Evolutionary conservation across 2,113 vertebrate species (phyloP).

Genomic region (Lynx canadensis): DNA sequence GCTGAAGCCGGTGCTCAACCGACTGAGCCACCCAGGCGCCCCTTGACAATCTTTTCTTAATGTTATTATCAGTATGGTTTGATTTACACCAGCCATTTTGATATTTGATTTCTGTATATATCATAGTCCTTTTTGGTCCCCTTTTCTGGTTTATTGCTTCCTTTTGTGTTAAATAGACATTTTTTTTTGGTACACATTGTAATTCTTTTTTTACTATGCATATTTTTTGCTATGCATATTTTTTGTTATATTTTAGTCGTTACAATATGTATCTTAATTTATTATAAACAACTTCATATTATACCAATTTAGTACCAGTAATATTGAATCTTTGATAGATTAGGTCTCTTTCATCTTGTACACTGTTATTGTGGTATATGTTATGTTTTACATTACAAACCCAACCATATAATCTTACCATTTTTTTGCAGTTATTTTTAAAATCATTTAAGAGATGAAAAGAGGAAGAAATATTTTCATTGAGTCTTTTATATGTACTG

Average conservation of each 20-base stretch:
- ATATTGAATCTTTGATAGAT: neutral
- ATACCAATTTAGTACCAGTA: neutral
- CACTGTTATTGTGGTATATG: neutral
- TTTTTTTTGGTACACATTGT: neutral
- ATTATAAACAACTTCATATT: neutral
- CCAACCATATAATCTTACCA: neutral
- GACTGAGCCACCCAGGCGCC: too few relatives aligned
- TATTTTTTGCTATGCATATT: neutral
- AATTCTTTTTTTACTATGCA: neutral
- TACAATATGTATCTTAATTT: neutral
- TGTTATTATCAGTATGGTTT: neutral
- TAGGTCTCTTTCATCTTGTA: neutral
- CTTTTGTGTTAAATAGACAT: neutral
- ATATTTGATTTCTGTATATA: neutral
- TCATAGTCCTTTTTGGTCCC: neutral
- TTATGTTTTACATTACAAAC: neutral
- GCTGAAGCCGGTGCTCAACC: too few relatives aligned
- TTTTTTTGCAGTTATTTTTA: slow-evolving; percentile 20
- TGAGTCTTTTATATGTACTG: neutral
- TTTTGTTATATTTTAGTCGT: neutral
- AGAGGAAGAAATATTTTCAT: neutral
- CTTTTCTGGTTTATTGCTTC: neutral
- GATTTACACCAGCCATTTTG: neutral
- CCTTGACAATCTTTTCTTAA: neutral
- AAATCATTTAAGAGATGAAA: neutral